Evolutionary conservation across 2,888 invertebrate species (phyloP), one percentile per base, ranked within the genome.

Genomic region (Heliconius hortense): DNA sequence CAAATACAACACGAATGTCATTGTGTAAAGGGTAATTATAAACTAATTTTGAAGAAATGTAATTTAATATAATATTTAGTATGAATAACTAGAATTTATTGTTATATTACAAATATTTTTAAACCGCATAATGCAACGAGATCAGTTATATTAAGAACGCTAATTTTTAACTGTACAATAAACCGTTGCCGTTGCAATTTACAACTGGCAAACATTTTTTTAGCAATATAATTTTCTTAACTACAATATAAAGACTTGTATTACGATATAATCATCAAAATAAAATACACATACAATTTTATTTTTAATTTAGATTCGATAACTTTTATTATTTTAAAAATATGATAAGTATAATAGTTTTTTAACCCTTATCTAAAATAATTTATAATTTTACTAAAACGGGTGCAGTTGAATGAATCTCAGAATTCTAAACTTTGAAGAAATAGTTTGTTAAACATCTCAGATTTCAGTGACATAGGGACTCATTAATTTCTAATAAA

Each of bases 81-180:
- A 63, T 62, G 39, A 74, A 43, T 63, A 69, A 69, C 53, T 74
- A 74, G 35, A 26, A 24, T 31, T 53, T 64, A 53, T 21, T 60
- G n/a, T 60, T 67, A 74, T 39, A 59, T 31, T 62, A 62, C 31
- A 70, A 56, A 64, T 64, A 74, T n/a, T 70, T 64, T 74, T 70
- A 70, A 62, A 56, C 56, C 74, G 56, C 70, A 70, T 74, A 31
- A 70, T 71, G 59, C 15, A 73, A 69, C 56, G 77, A 78, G 76
- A 78, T 78, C 77, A 78, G 74, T 76, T 39, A 75, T 71, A 71
- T 67, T 75, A 77, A 73, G 73, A 67, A 72, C 59, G 62, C 67
- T 72, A 74, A 62, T 72, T 74, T 4, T 71, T 60, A 74, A 68
- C 76, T 76, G 74, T 76, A 77, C 76, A 74, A 77, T 63, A 60